Base-by-base conservation (phyloP, 1,140 invertebrate genomes). In the Aleiodes sp. region DNA sequence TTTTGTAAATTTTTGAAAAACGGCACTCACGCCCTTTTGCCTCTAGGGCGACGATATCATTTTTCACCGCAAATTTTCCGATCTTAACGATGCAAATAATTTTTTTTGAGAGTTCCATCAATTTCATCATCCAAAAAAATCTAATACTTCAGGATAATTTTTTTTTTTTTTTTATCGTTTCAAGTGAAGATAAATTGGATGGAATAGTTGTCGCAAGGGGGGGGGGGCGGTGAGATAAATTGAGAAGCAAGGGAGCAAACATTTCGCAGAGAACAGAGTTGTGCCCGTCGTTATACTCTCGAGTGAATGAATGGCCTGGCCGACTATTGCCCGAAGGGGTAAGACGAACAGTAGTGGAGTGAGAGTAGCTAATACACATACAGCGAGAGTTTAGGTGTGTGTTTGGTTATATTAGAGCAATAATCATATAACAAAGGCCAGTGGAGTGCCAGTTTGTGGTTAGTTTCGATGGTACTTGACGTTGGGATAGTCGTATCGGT, bases 361-460 rank as follows among this genome's bases (percentile, higher is more conserved):
- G n/a, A n/a, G n/a, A n/a, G n/a, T n/a, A n/a, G n/a, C n/a, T n/a
- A n/a, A n/a, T n/a, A n/a, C n/a, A n/a, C n/a, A n/a, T n/a, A 68
- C 37, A 59, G 60, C 62, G 59, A 65, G 65, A 62, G 39, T 70
- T 46, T 43, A 62, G 60, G 52, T 60, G 57, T 70, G 35, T 52
- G 46, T 43, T 63, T 31, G 61, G 65, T 46, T 70, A 57, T 70
- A 80, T 79, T 80, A 81, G 68, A 75, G 81, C 77, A 84, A 84
- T 85, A 85, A 85, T 82, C 83, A 77, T 84, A 83, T 84, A 85
- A 84, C 77, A 80, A 80, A 81, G 81, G 71, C 46, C 70, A n/a
- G 70, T 70, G 67, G 72, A 39, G 67, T 57, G 35, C 52, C 69
- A 65, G 52, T 66, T 73, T 31, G 71, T 63, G 80, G 80, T 79